Conservation (phyloP, 2,797 vertebrate genomes). For the Otus scops region DNA sequence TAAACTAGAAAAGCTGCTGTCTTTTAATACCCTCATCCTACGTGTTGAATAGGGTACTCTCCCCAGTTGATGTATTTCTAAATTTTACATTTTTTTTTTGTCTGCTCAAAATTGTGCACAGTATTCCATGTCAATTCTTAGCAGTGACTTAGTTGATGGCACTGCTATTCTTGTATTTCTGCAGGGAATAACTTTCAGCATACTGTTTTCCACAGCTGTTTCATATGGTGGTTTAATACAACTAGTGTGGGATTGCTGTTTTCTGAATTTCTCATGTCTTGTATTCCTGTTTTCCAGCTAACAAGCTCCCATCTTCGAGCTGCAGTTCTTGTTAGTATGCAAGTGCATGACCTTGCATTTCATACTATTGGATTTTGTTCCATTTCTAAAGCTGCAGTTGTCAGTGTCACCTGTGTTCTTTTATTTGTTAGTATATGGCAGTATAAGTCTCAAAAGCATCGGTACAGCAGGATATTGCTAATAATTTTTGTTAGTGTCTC, state of each 20-base stretch:
- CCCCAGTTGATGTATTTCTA: not conserved
- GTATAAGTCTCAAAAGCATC: not conserved
- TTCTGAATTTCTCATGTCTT: not conserved
- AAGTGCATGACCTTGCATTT: not conserved
- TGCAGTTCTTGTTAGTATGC: not conserved
- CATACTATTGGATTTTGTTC: not conserved
- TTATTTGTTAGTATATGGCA: not conserved
- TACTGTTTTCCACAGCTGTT: not conserved
- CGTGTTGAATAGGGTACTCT: not conserved
- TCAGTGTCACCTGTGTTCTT: not conserved
- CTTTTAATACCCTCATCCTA: not conserved
- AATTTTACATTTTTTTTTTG: not conserved
- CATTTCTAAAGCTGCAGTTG: not conserved
- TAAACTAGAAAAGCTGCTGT: not conserved
- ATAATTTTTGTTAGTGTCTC: not conserved
- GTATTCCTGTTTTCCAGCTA: not conserved
- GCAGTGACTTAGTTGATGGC: not conserved
- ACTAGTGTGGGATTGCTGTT: not conserved
- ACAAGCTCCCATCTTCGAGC: not conserved
- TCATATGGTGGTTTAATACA: not conserved
- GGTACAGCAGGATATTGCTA: not conserved
- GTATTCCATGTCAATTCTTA: not conserved
- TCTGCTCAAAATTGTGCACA: not conserved
- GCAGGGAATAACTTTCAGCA: not conserved
- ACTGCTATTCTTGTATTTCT: not conserved